Conservation (phyloP, 2,113 vertebrate species). For the Seriola aureovittata region DNA sequence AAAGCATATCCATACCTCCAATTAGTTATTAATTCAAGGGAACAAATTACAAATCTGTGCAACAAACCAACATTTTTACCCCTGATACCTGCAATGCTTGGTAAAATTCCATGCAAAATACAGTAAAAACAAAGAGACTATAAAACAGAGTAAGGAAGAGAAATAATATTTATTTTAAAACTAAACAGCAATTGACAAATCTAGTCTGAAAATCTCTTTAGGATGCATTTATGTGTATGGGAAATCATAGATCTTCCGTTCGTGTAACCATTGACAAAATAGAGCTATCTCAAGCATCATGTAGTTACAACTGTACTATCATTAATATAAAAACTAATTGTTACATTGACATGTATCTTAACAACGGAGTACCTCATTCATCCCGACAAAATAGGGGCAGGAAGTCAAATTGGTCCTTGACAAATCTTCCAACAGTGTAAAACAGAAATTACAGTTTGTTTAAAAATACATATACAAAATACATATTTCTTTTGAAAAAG, state of each 20-base stretch:
- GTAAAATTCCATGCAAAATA: no score
- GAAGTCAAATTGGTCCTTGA: neutral
- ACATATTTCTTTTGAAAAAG: neutral
- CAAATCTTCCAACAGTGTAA: slow-evolving; percentile 14
- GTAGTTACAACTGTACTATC: neutral
- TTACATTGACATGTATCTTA: neutral
- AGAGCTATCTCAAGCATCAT: neutral
- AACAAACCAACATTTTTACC: no score
- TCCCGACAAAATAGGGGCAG: neutral
- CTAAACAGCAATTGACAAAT: slow-evolving; percentile 5
- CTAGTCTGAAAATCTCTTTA: neutral
- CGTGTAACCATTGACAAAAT: neutral
- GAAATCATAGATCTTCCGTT: neutral
- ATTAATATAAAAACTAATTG: neutral
- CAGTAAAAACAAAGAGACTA: neutral
- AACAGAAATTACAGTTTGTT: neutral
- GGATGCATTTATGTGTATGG: neutral
- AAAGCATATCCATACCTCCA: neutral
- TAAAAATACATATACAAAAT: neutral
- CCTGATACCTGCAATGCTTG: no score
- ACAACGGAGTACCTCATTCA: slow-evolving; percentile 4
- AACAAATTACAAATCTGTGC: no score
- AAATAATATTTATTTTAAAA: slow-evolving; percentile 17
- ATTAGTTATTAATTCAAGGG: neutral
- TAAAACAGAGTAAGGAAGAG: neutral